Evolutionary conservation across 2,113 vertebrate species (phyloP).

Genomic region (Mormyrus lacerda): DNA sequence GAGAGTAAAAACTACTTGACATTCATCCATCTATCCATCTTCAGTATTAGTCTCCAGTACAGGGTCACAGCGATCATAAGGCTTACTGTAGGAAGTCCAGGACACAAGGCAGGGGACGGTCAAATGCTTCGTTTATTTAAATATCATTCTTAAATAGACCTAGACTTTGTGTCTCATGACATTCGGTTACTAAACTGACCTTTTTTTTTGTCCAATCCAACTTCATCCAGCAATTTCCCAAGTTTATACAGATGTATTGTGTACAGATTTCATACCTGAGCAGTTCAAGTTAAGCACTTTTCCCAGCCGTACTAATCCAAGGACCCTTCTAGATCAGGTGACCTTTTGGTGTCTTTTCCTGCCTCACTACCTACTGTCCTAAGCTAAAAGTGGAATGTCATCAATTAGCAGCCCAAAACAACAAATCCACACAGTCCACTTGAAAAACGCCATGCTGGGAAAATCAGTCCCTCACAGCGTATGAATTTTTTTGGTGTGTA

Average conservation of each 20-base stretch:
- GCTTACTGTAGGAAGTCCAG: background rate
- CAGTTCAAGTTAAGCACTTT: background rate
- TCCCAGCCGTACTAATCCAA: background rate
- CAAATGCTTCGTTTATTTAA: background rate
- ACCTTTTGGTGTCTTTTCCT: background rate
- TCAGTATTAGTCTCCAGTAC: background rate
- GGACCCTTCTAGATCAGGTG: background rate
- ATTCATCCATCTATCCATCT: background rate
- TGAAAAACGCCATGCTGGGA: background rate
- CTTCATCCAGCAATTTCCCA: background rate
- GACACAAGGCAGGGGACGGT: background rate
- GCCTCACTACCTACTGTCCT: background rate
- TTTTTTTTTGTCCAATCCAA: background rate
- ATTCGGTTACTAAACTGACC: background rate
- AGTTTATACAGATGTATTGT: background rate
- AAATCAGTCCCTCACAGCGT: background rate
- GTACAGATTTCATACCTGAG: background rate
- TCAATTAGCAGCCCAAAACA: background rate
- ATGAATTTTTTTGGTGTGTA: background rate
- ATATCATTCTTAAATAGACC: background rate
- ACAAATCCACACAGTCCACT: background rate
- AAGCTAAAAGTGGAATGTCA: background rate
- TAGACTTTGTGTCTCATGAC: background rate
- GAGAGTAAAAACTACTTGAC: background rate
- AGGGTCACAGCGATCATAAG: background rate